phyloP scores from a whole-genome alignment of 2,797 vertebrate genomes.

The Xiphorhynchus erythropygius region DNA sequence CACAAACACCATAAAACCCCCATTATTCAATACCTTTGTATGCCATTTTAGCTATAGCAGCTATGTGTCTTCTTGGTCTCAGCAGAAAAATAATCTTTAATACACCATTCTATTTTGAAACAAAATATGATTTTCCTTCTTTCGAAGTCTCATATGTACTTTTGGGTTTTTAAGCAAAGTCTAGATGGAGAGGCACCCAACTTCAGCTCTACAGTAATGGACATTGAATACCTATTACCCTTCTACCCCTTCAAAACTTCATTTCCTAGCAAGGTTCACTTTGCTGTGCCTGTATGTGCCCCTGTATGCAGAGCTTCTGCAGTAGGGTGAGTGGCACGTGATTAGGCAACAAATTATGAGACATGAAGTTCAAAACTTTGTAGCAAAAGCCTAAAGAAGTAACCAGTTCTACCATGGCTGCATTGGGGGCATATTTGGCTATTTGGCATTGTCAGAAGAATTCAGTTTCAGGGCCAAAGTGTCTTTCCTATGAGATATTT shows the following conservation, averaged over 20 bases:
- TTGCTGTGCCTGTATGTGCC: background rate
- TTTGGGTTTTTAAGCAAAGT: background rate
- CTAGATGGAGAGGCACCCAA: background rate
- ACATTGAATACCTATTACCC: background rate
- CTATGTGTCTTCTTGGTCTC: background rate
- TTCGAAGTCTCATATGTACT: background rate
- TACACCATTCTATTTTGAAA: background rate
- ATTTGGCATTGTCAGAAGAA: background rate
- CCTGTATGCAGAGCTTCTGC: background rate
- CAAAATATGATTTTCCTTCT: background rate
- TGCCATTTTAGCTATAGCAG: background rate
- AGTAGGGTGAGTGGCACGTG: accelerated
- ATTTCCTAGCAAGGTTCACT: background rate
- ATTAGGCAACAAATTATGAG: background rate
- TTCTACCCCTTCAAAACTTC: background rate
- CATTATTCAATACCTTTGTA: conserved; percentile 21
- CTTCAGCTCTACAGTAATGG: background rate
- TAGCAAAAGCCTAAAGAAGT: background rate
- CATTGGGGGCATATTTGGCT: background rate
- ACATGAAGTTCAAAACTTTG: background rate
- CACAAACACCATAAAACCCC: conserved; percentile 31
- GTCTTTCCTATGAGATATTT: background rate
- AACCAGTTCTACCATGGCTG: background rate
- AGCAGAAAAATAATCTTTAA: background rate
- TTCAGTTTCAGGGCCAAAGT: background rate